Percentiles rank a stretch among this genome's conserved stretches.
These are phyloP conservation scores for Sitobion miscanthi DNA, from an alignment of 1,140 invertebrate species.

Conservation along the genomic window DNA sequence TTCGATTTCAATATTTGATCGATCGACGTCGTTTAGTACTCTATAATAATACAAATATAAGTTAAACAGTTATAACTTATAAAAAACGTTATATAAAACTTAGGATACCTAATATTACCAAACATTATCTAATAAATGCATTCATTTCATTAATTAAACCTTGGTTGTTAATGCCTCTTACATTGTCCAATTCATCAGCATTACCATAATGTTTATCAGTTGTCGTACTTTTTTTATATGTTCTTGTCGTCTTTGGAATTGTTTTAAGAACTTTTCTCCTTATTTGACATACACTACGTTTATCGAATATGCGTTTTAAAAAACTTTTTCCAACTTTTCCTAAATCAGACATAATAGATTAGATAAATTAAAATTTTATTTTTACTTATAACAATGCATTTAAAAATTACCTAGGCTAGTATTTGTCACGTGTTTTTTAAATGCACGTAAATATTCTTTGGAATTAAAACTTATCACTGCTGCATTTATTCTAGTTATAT, in stretches of 20 bases:
- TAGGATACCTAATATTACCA: background rate
- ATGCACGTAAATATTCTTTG: background rate
- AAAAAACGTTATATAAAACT: background rate
- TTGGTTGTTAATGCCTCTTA: background rate
- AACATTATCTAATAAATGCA: conserved; percentile 10
- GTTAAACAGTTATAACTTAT: background rate
- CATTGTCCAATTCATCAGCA: background rate
- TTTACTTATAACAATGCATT: background rate
- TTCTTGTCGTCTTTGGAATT: background rate
- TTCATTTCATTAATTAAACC: background rate
- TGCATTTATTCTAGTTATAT: background rate
- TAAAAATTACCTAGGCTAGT: conserved; percentile 22
- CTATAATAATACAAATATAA: background rate
- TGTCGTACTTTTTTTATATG: background rate
- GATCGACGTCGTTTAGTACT: background rate
- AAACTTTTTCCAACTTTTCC: background rate
- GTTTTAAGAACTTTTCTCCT: background rate
- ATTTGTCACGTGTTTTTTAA: conserved; percentile 19
- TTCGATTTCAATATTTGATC: background rate
- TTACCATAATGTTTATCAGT: background rate
- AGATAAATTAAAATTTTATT: conserved; percentile 2
- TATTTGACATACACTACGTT: background rate
- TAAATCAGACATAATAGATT: background rate
- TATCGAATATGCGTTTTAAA: background rate
- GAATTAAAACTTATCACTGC: conserved; percentile 20